A percentile compares a stretch with the other conserved stretches of the same genome.
Conservation (phyloP, 2,797 vertebrate species). For the Glossophaga mutica region DNA sequence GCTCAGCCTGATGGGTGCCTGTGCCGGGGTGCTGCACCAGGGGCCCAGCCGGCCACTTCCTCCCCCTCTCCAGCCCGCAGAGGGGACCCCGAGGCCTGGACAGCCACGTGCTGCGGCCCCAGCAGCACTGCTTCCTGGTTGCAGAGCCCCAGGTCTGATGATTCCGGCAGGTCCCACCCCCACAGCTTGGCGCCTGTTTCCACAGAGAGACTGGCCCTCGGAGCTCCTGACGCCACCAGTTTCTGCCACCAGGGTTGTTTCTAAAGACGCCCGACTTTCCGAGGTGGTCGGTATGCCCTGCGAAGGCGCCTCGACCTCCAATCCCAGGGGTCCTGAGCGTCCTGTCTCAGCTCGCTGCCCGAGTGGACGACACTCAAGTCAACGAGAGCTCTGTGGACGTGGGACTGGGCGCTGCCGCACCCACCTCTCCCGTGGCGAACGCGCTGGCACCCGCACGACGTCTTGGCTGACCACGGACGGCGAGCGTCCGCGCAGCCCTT, state of each 20-base stretch:
- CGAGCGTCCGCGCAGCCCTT: background rate
- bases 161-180: background rate
- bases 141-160: rapidly evolving
- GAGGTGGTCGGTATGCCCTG: background rate
- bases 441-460: rapidly evolving
- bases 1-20: background rate
- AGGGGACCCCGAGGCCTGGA: rapidly evolving
- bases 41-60: background rate
- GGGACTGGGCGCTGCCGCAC: background rate
- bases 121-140: rapidly evolving
- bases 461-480: rapidly evolving
- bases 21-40: rapidly evolving
- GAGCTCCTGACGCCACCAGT: background rate
- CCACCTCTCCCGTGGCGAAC: rapidly evolving
- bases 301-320: background rate
- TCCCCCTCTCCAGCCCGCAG: background rate
- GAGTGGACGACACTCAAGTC: rapidly evolving
- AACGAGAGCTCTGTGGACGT: rapidly evolving
- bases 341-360: background rate
- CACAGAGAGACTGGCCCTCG: rapidly evolving
- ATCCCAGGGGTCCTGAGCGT: background rate
- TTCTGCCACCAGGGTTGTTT: background rate
- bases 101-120: background rate
- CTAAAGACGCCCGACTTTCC: background rate
- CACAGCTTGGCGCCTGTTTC: rapidly evolving